phyloP scores from a whole-genome alignment of 2,888 invertebrate genomes.

The Acanthopleura granulata region DNA sequence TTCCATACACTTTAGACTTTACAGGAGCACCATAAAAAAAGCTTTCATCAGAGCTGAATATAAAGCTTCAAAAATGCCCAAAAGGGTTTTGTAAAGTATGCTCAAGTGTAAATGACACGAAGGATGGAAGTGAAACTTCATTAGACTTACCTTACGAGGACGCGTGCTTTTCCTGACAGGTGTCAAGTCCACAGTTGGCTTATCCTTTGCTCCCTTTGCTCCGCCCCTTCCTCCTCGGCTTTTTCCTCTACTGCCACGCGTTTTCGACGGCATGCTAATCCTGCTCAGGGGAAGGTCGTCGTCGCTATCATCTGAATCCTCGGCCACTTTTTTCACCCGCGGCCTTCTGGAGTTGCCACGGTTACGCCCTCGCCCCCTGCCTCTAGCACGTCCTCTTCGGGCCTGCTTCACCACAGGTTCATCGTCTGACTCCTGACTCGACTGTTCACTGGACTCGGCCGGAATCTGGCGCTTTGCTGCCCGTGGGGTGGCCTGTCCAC shows the following conservation, averaged over 20 bases:
- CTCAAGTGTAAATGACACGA: neutral
- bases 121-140: neutral
- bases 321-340: neutral
- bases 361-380: neutral
- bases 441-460: constrained; percentile 3
- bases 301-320: neutral
- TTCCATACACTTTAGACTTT: too few species aligned
- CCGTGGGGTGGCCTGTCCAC: neutral
- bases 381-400: neutral
- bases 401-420: constrained; percentile 14
- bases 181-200: neutral
- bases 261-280: neutral
- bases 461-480: constrained; percentile 2
- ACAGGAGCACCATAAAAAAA: too few species aligned
- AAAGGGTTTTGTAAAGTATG: too few species aligned
- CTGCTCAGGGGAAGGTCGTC: constrained; percentile 4
- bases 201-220: neutral
- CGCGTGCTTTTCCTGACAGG: neutral
- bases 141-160: neutral
- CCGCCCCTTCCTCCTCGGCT: neutral
- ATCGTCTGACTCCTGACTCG: constrained; percentile 1
- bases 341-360: neutral
- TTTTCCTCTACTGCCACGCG: neutral
- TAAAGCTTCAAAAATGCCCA: too few species aligned
- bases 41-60: too few species aligned